phyloP scores from a whole-genome alignment of 2,113 vertebrate genomes.

The Lycaon pictus region DNA sequence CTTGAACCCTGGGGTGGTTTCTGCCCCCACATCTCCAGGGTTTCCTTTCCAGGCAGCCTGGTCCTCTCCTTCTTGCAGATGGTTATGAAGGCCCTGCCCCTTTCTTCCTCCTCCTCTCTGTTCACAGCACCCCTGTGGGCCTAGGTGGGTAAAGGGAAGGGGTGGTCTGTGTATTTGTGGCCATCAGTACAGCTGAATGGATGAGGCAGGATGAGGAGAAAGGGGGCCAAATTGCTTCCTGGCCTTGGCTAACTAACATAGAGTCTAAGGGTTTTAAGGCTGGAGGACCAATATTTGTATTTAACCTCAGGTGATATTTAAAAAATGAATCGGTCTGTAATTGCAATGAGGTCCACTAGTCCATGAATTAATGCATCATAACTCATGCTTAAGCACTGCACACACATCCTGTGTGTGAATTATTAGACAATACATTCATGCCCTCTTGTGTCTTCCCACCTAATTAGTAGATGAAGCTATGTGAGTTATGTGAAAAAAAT shows the following conservation, averaged over 20 bases:
- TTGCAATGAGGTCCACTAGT: slow-evolving; percentile 79
- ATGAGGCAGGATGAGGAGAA: background rate
- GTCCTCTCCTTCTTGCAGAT: background rate
- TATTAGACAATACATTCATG: slow-evolving; percentile 86
- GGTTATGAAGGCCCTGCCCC: background rate
- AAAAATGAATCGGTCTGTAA: slow-evolving; percentile 76
- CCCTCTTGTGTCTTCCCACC: slow-evolving; percentile 86
- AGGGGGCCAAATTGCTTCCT: background rate
- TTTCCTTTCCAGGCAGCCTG: background rate
- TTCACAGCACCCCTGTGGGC: background rate
- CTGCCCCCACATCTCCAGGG: background rate
- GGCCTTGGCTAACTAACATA: slow-evolving; percentile 23
- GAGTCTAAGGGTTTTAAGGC: slow-evolving; percentile 50
- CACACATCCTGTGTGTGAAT: slow-evolving; percentile 82
- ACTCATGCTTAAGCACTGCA: slow-evolving; percentile 83
- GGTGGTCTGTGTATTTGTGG: background rate
- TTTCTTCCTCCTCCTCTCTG: background rate
- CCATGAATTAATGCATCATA: slow-evolving; percentile 85
- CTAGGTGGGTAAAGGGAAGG: background rate
- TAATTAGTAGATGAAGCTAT: slow-evolving; percentile 85
- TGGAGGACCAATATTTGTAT: slow-evolving; percentile 65
- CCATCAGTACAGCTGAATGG: background rate
- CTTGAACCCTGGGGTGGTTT: background rate
- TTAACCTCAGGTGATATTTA: slow-evolving; percentile 78
- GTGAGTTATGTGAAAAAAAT: slow-evolving; percentile 82